Conservation (phyloP, 1,140 invertebrate genomes). For the Trichogramma pretiosum region DNA sequence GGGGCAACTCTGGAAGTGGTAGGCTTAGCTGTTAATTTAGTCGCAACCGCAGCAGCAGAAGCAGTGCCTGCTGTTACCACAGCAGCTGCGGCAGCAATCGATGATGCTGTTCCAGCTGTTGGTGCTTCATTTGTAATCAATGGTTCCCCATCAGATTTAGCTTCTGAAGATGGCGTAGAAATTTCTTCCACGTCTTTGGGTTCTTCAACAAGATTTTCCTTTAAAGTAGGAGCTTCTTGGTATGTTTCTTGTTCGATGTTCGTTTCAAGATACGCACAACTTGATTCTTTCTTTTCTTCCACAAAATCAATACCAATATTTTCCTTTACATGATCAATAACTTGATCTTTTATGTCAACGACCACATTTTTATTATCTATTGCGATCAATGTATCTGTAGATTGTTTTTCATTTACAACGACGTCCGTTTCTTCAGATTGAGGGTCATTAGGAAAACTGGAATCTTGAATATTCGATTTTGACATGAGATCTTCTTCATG, state of each 20-base stretch:
- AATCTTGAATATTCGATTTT: neutral
- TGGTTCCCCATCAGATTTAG: neutral
- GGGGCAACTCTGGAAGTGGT: conserved; percentile 28
- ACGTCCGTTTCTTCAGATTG: neutral
- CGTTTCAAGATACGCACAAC: neutral
- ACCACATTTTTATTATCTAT: no score
- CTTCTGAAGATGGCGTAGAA: neutral
- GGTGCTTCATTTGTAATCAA: conserved; percentile 10
- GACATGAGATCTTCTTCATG: conserved; percentile 12
- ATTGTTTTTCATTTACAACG: neutral
- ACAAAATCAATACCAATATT: neutral
- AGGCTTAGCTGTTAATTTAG: conserved; percentile 22
- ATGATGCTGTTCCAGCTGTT: conserved; percentile 25
- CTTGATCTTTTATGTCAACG: neutral
- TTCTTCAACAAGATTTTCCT: conserved; percentile 19
- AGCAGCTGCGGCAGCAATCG: conserved; percentile 26
- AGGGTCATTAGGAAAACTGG: neutral
- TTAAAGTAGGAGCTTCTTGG: conserved; percentile 17
- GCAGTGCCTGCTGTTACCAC: conserved; percentile 26
- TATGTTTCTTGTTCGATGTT: conserved; percentile 3
- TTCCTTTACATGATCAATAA: conserved; percentile 1
- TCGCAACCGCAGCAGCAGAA: conserved; percentile 18
- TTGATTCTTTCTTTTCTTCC: conserved; percentile 3
- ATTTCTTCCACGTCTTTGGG: conserved; percentile 20
- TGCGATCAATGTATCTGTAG: neutral